phyloP scores from a whole-genome alignment of 2,888 invertebrate species.

The Agonopterix alstromeriana region DNA sequence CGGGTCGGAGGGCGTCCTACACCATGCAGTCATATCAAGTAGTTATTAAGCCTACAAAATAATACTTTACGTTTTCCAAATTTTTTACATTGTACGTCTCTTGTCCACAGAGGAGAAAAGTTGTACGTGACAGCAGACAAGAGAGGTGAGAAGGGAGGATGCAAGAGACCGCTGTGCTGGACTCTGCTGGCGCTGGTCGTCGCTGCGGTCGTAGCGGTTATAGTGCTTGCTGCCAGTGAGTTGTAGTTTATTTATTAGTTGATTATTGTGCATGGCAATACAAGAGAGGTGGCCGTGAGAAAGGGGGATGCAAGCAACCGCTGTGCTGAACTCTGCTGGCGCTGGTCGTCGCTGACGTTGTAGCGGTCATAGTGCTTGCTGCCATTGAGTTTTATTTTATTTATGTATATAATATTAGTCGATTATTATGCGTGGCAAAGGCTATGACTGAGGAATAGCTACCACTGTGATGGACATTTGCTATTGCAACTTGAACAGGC shows the following conservation, averaged over 20 bases:
- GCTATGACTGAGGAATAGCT: too few species aligned
- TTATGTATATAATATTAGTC: too few species aligned
- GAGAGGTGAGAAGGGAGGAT: slow-evolving; percentile 81
- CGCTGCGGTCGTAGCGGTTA: slow-evolving; percentile 80
- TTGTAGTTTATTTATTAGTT: slow-evolving; percentile 12
- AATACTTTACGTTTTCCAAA: neutral
- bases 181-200: slow-evolving; percentile 80
- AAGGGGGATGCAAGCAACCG: slow-evolving; percentile 75
- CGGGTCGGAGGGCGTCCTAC: too few species aligned
- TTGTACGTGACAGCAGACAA: slow-evolving; percentile 89
- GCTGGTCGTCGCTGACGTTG: slow-evolving; percentile 78
- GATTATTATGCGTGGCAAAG: too few species aligned
- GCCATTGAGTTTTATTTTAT: slow-evolving; percentile 77
- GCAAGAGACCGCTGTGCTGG: slow-evolving; percentile 84
- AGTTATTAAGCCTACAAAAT: too few species aligned
- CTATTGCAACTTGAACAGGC: too few species aligned
- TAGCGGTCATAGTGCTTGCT: slow-evolving; percentile 84
- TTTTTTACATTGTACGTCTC: slow-evolving; percentile 2
- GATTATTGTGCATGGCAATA: too few species aligned
- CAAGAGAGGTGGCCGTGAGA: slow-evolving; percentile 17
- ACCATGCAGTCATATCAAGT: too few species aligned
- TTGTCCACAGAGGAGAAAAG: slow-evolving; percentile 85
- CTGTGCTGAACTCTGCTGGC: slow-evolving; percentile 84
- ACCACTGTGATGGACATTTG: too few species aligned
- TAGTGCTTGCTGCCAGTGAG: slow-evolving; percentile 86